Evolutionary conservation across 2,797 vertebrate species (phyloP).

Genomic region (Myotis pilosus): DNA sequence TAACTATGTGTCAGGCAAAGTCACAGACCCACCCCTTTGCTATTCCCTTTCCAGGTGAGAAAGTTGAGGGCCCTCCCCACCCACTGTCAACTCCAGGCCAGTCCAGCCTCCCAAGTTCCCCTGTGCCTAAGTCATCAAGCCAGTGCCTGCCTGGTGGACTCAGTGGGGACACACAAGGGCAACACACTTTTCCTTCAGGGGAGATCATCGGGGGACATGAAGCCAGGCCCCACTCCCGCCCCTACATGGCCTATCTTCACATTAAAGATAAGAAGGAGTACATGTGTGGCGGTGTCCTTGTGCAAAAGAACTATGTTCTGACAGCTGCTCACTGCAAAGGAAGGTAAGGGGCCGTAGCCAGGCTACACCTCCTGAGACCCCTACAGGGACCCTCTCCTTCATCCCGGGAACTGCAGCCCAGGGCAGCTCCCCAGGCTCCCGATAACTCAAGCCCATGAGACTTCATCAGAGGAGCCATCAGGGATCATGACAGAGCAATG

Average conservation of each 20-base stretch:
- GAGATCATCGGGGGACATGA: conserved; percentile 71
- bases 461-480: not conserved
- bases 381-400: not conserved
- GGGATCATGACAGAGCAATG: not conserved
- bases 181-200: conserved; percentile 12
- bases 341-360: not conserved
- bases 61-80: not conserved
- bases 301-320: conserved; percentile 68
- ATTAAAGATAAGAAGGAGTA: rapidly evolving
- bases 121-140: not conserved
- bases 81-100: not conserved
- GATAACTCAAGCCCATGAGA: not conserved
- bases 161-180: not conserved
- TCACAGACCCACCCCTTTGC: not conserved
- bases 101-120: not conserved
- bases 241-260: conserved; percentile 62
- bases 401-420: not conserved
- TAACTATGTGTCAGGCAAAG: not conserved
- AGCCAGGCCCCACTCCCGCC: conserved; percentile 61
- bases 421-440: not conserved
- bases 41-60: not conserved
- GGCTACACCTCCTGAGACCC: not conserved
- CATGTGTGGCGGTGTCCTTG: not conserved
- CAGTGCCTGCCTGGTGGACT: rapidly evolving
- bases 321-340: conserved; percentile 64